Percentiles rank a stretch among this genome's conserved stretches.
Evolutionary conservation across 2,797 vertebrate species (phyloP).

Genomic region (Silurus aristotelis): DNA sequence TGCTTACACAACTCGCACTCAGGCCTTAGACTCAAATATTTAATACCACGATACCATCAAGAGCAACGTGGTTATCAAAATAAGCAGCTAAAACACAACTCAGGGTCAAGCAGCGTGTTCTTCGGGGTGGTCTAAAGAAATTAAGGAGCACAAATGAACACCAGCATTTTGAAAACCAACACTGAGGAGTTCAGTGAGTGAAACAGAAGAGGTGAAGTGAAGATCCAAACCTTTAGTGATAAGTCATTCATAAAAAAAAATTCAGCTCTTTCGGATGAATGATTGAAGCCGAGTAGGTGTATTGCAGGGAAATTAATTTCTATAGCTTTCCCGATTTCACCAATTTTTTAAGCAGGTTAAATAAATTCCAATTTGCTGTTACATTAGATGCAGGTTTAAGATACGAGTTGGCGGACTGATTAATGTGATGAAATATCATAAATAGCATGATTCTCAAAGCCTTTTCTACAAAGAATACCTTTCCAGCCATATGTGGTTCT

Average conservation of each 20-base stretch:
- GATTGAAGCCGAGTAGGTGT: not conserved
- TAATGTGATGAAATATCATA: not conserved
- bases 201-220: not conserved
- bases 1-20: constrained; percentile 14
- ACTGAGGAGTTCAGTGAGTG: not conserved
- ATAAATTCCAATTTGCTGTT: not conserved
- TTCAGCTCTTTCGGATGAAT: not conserved
- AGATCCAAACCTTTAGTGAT: not conserved
- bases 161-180: not conserved
- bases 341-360: not conserved
- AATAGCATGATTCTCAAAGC: not conserved
- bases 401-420: not conserved
- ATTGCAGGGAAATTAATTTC: not conserved
- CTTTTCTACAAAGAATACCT: not conserved
- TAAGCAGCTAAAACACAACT: constrained; percentile 5
- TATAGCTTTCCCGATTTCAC: not conserved
- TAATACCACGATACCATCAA: constrained; percentile 10
- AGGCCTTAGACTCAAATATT: constrained; percentile 22
- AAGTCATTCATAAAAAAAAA: not conserved
- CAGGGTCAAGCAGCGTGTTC: not conserved
- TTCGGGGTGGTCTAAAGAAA: not conserved
- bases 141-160: constrained; percentile 1
- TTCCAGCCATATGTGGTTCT: no score
- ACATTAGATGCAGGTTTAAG: not conserved
- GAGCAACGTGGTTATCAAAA: constrained; percentile 7